Evolutionary conservation across 2,888 invertebrate genomes (phyloP), one percentile per base, ranked within the genome.

Genomic region (Seladonia tumulorum): DNA sequence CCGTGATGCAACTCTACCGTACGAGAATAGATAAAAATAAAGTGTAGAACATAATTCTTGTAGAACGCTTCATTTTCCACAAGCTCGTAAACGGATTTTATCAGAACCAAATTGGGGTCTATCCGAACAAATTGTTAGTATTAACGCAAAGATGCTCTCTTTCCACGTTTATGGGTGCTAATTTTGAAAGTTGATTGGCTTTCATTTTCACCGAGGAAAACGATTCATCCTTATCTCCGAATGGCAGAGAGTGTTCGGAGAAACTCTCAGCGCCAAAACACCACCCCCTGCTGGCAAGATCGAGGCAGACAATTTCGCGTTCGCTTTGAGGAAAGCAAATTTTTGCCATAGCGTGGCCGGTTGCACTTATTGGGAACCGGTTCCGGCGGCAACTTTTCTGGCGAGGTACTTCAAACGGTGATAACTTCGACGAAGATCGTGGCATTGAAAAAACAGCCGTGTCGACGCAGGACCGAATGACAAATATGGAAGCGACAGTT

Each of bases 381-480:
- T 93, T 93, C 88, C 88, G 83, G 88, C 87, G 86, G 88, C 88
- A 92, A 92, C 90, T 92, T 92, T 92, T 92, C 90, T 92, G 92
- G 92, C 92, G 92, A 92, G 90, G 93, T 93, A 91, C 91, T 90
- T 92, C 88, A 92, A 92, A 92, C 89, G 86, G 82, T 82, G 73
- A 72, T 85, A 80, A 78, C 79, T 78, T 57, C 82, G 76, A 79
- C 60, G 63, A 82, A 71, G 81, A 76, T 81, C 63, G 42, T 71
- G 73, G 79, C 79, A 78, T 81, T 49, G 79, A 81, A 63, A 63
- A 77, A 79, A 74, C 63, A 83, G 78, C 78, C 81, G 74, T 14
- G 18, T 53, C n/a, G 71, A n/a, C 76, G 70, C 70, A 76, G 83
- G 76, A 81, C 76, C 71, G 73, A 82, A 83, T 74, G 71, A 76